Evolutionary conservation across 2,797 vertebrate genomes (phyloP), one percentile per base, ranked within the genome.

Genomic region (Esox masquinongy): DNA sequence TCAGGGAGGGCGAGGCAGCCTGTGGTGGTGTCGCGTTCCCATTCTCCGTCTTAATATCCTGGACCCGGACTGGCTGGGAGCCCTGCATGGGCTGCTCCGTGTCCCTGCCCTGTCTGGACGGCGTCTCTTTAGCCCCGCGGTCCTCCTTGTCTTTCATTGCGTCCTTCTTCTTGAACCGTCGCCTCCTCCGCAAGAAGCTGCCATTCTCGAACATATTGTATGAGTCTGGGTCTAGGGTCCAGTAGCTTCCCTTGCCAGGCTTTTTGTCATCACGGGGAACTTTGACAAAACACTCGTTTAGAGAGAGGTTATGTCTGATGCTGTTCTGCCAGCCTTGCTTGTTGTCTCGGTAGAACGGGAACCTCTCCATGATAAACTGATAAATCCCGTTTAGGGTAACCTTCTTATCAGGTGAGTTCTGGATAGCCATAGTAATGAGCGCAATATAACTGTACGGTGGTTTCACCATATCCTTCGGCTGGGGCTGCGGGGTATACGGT

Each of bases 151-250:
- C 97, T 81, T 96, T 97, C 82, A 94, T 68, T 1, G 93, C 97
- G 93, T 99, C 97, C 87, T 99, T 99, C 92, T 98, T 99, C 80
- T 99, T 99, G 92, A 99, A 99, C 82, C 97, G 95, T 50, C 97
- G 90, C 68, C 96, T 91, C 82, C 96, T 90, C n/a, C 96, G 86
- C 82, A 98, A 78, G 90, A 98, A 98, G 91, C 96, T 97, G 79
- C 96, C 96, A 86, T 98, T 98, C 87, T 98, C 96, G 68, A 98
- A 98, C 96, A 98, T 98, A 87, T 98, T 98, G 90, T 98, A 98
- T 0, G 96, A 98, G 92, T 98, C 97, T 79, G 96, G 96, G 87
- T 98, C 97, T 74, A 98, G 92, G 56, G 96, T 97, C 97, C 97
- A 98, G 91, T 98, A 98, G 91, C 96, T 97, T 84, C 97, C 97